phyloP scores from a whole-genome alignment of 2,113 vertebrate genomes.

The Cariama cristata region DNA sequence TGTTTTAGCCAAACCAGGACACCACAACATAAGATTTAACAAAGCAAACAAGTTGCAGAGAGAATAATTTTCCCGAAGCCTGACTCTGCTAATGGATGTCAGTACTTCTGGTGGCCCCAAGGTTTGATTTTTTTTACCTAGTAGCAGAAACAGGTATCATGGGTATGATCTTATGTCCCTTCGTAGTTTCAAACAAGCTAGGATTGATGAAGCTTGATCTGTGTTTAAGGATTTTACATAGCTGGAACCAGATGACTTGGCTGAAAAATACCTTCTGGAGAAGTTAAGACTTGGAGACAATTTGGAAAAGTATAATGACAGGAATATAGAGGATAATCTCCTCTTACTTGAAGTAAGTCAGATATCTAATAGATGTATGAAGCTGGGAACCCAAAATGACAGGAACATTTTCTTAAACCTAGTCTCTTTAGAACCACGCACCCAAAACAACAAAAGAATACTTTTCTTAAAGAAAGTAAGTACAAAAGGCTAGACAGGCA shows the following conservation, averaged over 20 bases:
- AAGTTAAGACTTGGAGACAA: neutral
- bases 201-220: neutral
- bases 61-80: neutral
- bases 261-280: neutral
- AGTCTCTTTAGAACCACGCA: neutral
- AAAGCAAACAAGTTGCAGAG: neutral
- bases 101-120: neutral
- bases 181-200: neutral
- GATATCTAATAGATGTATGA: neutral
- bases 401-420: neutral
- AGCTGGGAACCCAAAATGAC: neutral
- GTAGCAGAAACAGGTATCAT: neutral
- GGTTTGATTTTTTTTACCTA: neutral
- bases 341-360: neutral
- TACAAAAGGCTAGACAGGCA: neutral
- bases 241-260: neutral
- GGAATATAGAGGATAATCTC: neutral
- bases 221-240: neutral
- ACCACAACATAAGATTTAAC: neutral
- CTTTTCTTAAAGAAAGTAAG: neutral
- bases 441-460: neutral
- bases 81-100: neutral
- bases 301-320: neutral
- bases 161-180: neutral
- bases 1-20: no score